Base-by-base conservation (phyloP, 2,113 vertebrate species). In the Alces alces region DNA sequence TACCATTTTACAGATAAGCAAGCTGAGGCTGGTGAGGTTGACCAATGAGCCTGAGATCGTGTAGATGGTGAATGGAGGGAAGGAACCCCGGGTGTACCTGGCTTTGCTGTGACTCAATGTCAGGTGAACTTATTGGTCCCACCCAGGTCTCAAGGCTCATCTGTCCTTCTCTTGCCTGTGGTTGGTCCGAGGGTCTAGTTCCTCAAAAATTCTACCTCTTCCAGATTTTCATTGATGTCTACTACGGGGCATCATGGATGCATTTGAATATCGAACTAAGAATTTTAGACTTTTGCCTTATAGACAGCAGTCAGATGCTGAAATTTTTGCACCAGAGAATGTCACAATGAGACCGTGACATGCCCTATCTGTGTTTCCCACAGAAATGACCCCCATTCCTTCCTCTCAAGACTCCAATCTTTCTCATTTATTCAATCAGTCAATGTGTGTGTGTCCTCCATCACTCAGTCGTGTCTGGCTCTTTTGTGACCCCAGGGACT, bases 11-110 rank as follows among this genome's bases (percentile, higher is more conserved):
- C 12, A 82, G 66, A 30, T 23, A 28, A 47, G 73, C 43, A 92
- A 57, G 43, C 30, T 12, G 57, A 89, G 55, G 60, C 25, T 28
- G 12, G 19, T 4, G 5, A 86, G 28, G 36, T 43, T 58, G 39
- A 52, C 36, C 50, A 23, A 1, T 0, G 1, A 2, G 1, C 45
- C 17, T 1, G 14, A 88, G 60, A 54, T 6, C 6, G 11, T 0
- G 8, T 7, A n/a, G 27, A 64, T 0, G 30, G 25, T 7, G 3
- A 21, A 7, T 19, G 3, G 55, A 0, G 10, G 16, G 30, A 76
- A 61, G 0, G 84, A 13, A 61, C 0, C 1, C n/a, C 25, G 52
- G 45, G 11, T 11, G 50, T 2, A 19, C 14, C 14, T 87, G 50
- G 70, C 33, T 39, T 64, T 4, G 21, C 21, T 8, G 0, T 8